Evolutionary conservation across 2,113 vertebrate genomes (phyloP).

Genomic region (Lagopus muta): DNA sequence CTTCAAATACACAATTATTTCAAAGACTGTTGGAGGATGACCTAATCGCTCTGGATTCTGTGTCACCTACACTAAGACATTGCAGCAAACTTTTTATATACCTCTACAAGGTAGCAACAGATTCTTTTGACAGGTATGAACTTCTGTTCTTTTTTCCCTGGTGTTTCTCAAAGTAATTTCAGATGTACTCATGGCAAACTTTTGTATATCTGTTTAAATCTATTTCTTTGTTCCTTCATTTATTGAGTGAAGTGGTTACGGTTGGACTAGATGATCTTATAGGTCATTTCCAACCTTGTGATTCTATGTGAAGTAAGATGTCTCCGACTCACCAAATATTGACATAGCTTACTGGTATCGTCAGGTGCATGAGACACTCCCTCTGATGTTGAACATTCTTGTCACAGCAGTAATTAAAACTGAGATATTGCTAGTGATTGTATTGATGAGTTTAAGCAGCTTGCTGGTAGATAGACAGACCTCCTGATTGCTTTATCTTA

Average conservation of each 20-base stretch:
- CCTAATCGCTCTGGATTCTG: slow-evolving; percentile 80
- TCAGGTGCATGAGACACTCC: not conserved
- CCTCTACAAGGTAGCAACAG: slow-evolving; percentile 97
- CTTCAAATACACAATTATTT: slow-evolving; percentile 93
- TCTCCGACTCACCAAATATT: not conserved
- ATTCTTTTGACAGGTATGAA: slow-evolving; percentile 96
- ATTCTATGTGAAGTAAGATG: not conserved
- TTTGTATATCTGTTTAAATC: not conserved
- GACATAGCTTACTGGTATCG: not conserved
- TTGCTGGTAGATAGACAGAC: not conserved
- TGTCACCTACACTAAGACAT: slow-evolving; percentile 90
- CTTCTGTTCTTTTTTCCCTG: not conserved
- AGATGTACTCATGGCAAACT: not conserved
- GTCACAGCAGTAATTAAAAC: not conserved
- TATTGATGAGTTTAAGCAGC: not conserved
- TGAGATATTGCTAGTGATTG: not conserved
- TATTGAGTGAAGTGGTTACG: not conserved
- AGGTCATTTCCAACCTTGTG: no score
- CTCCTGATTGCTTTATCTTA: not conserved
- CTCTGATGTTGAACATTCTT: not conserved
- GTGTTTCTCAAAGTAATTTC: not conserved
- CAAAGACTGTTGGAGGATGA: slow-evolving; percentile 95
- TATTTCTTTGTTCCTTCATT: not conserved
- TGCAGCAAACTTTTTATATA: slow-evolving; percentile 98
- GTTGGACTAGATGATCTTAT: no score